These are phyloP conservation scores for Phrynocephalus guinanensis DNA, from an alignment of 2,797 vertebrate genomes.

Conservation along the genomic window DNA sequence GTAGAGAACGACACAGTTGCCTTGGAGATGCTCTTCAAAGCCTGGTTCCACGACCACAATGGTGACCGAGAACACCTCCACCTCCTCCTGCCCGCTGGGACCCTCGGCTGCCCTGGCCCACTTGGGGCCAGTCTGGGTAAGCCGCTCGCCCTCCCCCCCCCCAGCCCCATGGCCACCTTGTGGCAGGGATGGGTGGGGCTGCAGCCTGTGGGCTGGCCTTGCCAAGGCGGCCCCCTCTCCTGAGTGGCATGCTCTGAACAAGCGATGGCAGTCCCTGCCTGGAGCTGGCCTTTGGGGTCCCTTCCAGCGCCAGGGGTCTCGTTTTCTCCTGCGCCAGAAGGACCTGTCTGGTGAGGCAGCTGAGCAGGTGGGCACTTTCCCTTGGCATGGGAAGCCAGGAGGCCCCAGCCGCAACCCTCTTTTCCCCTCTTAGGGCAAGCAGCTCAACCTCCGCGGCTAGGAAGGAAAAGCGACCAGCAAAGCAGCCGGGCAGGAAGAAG, in stretches of 20 bases:
- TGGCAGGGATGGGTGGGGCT: background rate
- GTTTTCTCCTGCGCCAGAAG: no score
- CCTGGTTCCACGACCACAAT: constrained; percentile 89
- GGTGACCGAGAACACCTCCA: constrained; percentile 90
- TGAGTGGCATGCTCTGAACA: no score
- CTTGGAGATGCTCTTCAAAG: constrained; percentile 89
- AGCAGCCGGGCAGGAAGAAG: background rate
- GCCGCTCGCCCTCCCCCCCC: background rate
- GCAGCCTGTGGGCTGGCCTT: background rate
- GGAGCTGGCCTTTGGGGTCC: no score
- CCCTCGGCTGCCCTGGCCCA: constrained; percentile 39
- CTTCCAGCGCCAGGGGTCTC: no score
- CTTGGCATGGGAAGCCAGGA: no score
- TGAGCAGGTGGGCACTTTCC: no score
- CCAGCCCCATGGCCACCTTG: no score
- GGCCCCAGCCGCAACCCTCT: no score
- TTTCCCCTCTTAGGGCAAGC: background rate
- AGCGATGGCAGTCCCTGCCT: no score
- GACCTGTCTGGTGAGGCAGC: no score
- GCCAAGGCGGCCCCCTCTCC: background rate
- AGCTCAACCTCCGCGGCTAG: no score
- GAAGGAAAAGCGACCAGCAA: no score
- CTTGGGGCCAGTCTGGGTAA: constrained; percentile 68
- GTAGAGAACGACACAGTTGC: constrained; percentile 85
- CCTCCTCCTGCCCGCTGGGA: constrained; percentile 82